Evolutionary conservation across 2,888 invertebrate genomes (phyloP), one percentile per base, ranked within the genome.

Genomic region (Andrena haemorrhoa): DNA sequence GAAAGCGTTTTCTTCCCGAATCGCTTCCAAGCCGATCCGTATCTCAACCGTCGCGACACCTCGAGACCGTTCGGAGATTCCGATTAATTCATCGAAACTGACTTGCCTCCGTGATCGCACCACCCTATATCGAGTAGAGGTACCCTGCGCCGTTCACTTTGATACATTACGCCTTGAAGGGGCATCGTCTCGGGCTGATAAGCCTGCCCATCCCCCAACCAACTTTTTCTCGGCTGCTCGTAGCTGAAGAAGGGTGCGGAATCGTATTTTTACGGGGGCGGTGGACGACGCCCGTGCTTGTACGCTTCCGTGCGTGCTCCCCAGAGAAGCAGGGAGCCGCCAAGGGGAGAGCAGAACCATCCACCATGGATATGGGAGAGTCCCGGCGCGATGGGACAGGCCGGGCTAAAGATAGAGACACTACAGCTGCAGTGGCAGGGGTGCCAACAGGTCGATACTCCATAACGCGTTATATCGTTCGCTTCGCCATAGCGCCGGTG

Each of bases 361-460:
- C 77, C 71, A 78, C 75, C 79, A 72, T 79, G 72, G 72, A 7
- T 72, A 69, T 69, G 75, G 49, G 49, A 70, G 82, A 83, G 79
- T 63, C 64, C 70, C 74, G 70, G 20, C 20, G 64, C 53, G 35
- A 82, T 75, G 66, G 78, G 51, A 75, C 66, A 78, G 82, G 66
- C 71, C 80, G 84, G 78, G 87, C 91, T 91, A 91, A 92, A 92
- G 92, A 92, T 91, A 92, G 91, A 90, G 89, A 81, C 79, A 71
- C 81, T 86, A 83, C 89, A 88, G 89, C 89, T 89, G 80, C 80
- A 84, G 86, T 85, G 68, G 79, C 90, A 86, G 87, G 89, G 89
- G 89, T 88, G 89, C 90, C 90, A 91, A 91, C 91, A 90, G 91
- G 92, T 92, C 92, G 92, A 92, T 92, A 92, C 90, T 91, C 89